Percentiles rank a stretch among this genome's conserved stretches.
phyloP scores from a whole-genome alignment of 2,888 invertebrate species.

The Drosophila mulleri region DNA sequence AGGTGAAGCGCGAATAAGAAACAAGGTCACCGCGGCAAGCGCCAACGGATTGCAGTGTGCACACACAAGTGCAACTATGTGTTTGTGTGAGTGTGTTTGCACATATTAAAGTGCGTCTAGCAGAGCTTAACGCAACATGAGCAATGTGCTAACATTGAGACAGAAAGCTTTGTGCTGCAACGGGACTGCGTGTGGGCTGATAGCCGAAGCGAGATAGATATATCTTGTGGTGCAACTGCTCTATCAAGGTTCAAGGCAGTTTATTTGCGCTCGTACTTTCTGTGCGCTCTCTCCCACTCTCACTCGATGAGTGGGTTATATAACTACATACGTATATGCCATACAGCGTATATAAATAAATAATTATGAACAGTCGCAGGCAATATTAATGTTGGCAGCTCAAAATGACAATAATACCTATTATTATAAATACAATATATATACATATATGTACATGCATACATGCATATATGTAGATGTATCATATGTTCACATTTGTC shows the following conservation, averaged over 20 bases:
- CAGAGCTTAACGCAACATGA: constrained; percentile 64
- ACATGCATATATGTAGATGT: not conserved
- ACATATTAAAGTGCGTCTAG: constrained; percentile 38
- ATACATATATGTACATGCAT: not conserved
- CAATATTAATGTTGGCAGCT: not conserved
- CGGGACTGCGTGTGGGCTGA: constrained; percentile 15
- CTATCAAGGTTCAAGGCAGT: constrained; percentile 47
- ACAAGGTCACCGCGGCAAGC: constrained; percentile 71
- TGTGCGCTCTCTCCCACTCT: constrained; percentile 12
- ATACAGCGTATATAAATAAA: not conserved
- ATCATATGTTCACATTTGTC: no score
- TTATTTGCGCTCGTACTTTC: constrained; percentile 19
- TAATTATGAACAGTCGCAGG: not conserved
- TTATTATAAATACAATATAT: not conserved
- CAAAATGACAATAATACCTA: not conserved
- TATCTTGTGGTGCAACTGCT: constrained; percentile 6
- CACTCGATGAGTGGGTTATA: not conserved
- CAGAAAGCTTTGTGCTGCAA: constrained; percentile 57
- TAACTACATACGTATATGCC: not conserved
- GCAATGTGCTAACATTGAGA: constrained; percentile 57
- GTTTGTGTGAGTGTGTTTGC: constrained; percentile 1
- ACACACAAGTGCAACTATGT: not conserved
- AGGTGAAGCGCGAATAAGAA: constrained; percentile 49
- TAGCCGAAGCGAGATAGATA: constrained; percentile 22
- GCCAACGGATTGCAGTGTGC: constrained; percentile 41